Percentiles rank a stretch among this genome's conserved stretches.
phyloP scores from a whole-genome alignment of 2,113 vertebrate genomes.

The Seriola dumerili region DNA sequence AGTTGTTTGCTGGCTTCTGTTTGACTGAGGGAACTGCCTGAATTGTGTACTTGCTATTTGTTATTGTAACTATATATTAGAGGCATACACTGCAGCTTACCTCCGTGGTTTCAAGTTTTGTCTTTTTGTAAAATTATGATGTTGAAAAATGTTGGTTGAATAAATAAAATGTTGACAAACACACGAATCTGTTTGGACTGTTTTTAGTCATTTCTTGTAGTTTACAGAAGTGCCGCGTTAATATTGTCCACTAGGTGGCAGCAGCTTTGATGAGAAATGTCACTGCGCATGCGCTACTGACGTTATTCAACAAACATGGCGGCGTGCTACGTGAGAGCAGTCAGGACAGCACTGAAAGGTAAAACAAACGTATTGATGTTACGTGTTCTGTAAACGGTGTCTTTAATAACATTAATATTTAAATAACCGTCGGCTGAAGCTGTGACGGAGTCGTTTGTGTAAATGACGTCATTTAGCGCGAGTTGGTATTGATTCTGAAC shows the following conservation, averaged over 20 bases:
- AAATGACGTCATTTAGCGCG: not conserved
- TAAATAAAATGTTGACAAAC: conserved; percentile 40
- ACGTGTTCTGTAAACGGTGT: not conserved
- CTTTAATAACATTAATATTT: not conserved
- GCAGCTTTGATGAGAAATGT: not conserved
- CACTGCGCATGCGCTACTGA: conserved; percentile 52
- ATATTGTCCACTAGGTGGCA: conserved; percentile 29
- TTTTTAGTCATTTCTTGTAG: too few relatives aligned
- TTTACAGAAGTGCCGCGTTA: too few relatives aligned
- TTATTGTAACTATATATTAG: conserved; percentile 34
- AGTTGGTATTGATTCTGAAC: too few relatives aligned
- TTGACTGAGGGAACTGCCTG: not conserved
- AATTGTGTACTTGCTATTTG: conserved; percentile 23
- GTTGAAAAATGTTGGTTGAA: conserved; percentile 26
- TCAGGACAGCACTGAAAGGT: conserved; percentile 70
- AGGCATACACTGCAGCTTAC: not conserved
- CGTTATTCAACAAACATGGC: conserved; percentile 77
- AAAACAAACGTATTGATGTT: not conserved
- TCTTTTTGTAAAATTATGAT: conserved; percentile 50
- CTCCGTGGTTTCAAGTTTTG: conserved; percentile 12
- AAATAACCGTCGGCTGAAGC: not conserved
- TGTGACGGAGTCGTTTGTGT: not conserved
- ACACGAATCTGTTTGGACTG: not conserved
- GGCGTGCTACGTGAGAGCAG: conserved; percentile 42
- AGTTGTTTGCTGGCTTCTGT: conserved; percentile 35